A percentile compares a stretch with the other conserved stretches of the same genome.
phyloP scores from a whole-genome alignment of 2,888 invertebrate species.

The Patella pellucida region DNA sequence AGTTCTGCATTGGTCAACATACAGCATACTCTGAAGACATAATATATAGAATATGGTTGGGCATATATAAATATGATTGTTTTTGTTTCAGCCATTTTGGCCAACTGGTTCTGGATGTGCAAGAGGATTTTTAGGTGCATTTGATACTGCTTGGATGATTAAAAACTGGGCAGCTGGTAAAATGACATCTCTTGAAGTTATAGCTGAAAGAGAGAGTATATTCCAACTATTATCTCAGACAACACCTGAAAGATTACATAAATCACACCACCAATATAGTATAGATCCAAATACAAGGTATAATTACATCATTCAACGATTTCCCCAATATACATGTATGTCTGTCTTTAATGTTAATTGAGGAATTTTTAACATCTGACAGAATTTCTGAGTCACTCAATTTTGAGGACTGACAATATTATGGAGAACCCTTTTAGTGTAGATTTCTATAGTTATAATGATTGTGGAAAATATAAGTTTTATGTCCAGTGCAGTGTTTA shows the following conservation, averaged over 20 bases:
- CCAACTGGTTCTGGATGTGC: constrained; percentile 99
- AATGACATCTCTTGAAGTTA: constrained; percentile 81
- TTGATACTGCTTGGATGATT: constrained; percentile 97
- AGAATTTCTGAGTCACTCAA: too few relatives aligned
- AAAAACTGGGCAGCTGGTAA: constrained; percentile 83
- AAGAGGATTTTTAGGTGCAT: constrained; percentile 92
- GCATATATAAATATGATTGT: constrained; percentile 27
- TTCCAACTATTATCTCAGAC: constrained; percentile 92
- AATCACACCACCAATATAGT: constrained; percentile 79
- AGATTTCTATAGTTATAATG: too few relatives aligned
- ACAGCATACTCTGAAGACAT: too few relatives aligned
- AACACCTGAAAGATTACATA: constrained; percentile 93
- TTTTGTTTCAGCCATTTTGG: constrained; percentile 82
- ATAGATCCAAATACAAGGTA: constrained; percentile 77
- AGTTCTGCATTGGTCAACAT: too few relatives aligned
- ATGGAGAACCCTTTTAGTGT: too few relatives aligned
- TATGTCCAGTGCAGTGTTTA: too few relatives aligned
- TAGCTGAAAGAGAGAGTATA: constrained; percentile 95
- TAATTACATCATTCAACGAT: background rate
- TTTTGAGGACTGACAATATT: too few relatives aligned
- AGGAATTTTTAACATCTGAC: too few relatives aligned
- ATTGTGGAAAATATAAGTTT: too few relatives aligned
- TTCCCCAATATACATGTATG: too few relatives aligned
- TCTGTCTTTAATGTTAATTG: too few relatives aligned
- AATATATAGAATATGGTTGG: too few relatives aligned